Base-by-base conservation (phyloP, 2,113 vertebrate species). In the Anoplopoma fimbria region DNA sequence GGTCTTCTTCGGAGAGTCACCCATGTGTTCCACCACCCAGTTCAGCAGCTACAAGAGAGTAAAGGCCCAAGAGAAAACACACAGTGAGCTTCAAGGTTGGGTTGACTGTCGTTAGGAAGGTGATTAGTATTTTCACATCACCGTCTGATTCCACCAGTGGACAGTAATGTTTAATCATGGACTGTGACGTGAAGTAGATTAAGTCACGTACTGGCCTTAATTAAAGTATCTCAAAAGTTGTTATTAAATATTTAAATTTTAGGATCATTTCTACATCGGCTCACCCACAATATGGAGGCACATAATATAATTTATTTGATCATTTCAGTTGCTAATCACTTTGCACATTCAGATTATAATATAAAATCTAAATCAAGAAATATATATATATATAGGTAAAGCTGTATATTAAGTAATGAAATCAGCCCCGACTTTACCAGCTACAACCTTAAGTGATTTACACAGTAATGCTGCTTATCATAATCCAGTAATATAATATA, bases 11-110 rank as follows among this genome's bases (percentile, higher is more conserved):
- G 91, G 91, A 17, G 95, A 96, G 25, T 93, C 90, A 0, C 88
- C 51, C 94, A 96, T 96, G 85, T 96, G 95, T 23, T 95, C 93
- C 40, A 95, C 36, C 45, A 96, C 92, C 96, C 96, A 96, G 34
- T 89, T 86, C 76, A 96, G 85, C 79, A 96, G 71, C 96, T 96
- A 23, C 8, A 15, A 34, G 63, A 53, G 19, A 75, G 29, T 47
- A 5, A 9, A 2, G 7, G 29, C 5, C 19, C 42, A 1, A 3
- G 7, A 34, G 4, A 21, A 25, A 25, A 60, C 31, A 36, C 13
- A 55, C 0, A 4, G n/a, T 29, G 34, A 69, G 55, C 61, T 25
- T 34, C 25, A 40, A 3, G 19, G 42, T 27, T 63, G 42, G 2
- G 9, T 33, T 27, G 9, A 64, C 17, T 1, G 13, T 58, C 25